Evolutionary conservation across 1,140 invertebrate genomes (phyloP), one percentile per base, ranked within the genome.

Genomic region (Paralvinella palmiformis): DNA sequence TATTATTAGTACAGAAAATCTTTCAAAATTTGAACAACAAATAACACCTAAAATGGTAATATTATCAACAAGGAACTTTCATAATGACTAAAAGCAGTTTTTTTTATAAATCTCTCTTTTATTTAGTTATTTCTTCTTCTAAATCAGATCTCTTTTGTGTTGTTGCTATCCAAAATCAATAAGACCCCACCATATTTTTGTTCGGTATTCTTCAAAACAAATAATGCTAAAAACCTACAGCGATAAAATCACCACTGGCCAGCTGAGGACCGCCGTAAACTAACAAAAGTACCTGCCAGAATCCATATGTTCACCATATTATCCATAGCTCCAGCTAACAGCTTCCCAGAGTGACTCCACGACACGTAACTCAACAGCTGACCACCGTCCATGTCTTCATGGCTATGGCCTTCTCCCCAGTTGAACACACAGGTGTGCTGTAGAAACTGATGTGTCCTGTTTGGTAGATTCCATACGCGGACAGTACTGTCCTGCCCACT

Each of bases 401-500:
- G 20, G 0, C 79, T 83, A 0, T 80, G 67, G 65, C 83, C 78
- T n/a, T 81, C 73, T 3, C 83, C 82, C 33, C 79, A 79, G 67
- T 84, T 82, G 71, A 87, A 87, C 15, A 86, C 81, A 33, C 85
- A 77, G 0, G 85, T 86, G 57, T 85, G 84, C 68, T 86, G 85
- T 37, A 86, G 71, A 52, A 77, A 73, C 41, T 76, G 73, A 33
- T 80, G 75, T 17, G 72, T 76, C 41, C 75, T 77, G 62, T 78
- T 77, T 22, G 75, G 78, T 45, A 78, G 76, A 70, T 69, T 81
- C 86, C 86, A 87, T 4, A 86, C 72, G n/a, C 86, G 72, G 0
- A 87, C 83, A n/a, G 85, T 87, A n/a, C 86, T 84, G 78, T 88
- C 86, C 71, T 83, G 84, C 2, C 85, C 86, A 75, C 85, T 85